A percentile compares a stretch with the other conserved stretches of the same genome.
Conservation (phyloP, 2,797 vertebrate species). For the Bradypus variegatus region DNA sequence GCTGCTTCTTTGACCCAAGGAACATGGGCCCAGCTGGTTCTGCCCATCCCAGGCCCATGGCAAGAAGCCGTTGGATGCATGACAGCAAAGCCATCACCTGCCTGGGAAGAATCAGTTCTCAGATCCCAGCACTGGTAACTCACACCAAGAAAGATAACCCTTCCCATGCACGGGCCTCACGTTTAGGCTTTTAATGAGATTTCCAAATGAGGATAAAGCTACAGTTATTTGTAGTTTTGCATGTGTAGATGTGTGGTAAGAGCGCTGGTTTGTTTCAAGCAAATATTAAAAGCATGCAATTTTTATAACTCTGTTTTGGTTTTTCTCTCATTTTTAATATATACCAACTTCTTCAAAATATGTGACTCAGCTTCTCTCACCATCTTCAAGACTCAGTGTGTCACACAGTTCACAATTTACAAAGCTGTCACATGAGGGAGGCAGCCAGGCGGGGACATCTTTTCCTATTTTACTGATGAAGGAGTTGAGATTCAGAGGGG, state of each 20-base stretch:
- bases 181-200: neutral
- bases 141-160: neutral
- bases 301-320: neutral
- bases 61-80: neutral
- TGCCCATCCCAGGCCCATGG: neutral
- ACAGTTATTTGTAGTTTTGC: neutral
- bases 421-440: neutral
- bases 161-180: too few relatives aligned
- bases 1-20: too few relatives aligned
- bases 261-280: neutral
- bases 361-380: neutral
- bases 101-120: neutral
- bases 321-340: neutral
- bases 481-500: neutral
- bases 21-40: too few relatives aligned
- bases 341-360: neutral
- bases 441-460: neutral
- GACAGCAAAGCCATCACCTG: neutral
- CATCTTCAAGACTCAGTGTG: neutral
- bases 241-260: neutral
- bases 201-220: neutral
- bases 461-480: neutral
- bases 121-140: neutral
- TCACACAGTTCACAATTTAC: neutral
- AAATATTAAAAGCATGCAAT: neutral